Percentiles rank a stretch among this genome's conserved stretches.
Conservation (phyloP, 1,140 invertebrate genomes). For the Sinonovacula constricta region DNA sequence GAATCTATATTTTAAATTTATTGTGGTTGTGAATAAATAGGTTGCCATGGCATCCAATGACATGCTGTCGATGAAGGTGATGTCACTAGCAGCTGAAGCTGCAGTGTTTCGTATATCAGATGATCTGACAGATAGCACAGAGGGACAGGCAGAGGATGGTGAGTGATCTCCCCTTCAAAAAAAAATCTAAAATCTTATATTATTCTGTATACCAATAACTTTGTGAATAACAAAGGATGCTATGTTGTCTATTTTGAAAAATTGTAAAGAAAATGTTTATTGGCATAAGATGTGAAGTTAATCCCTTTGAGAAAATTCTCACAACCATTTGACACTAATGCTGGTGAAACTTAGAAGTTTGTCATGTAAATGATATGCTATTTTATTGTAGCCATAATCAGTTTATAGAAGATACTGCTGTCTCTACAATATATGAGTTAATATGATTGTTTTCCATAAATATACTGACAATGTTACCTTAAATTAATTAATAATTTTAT, state of each 20-base stretch:
- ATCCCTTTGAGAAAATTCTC: neutral
- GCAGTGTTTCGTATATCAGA: slow-evolving; percentile 16
- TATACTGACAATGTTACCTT: neutral
- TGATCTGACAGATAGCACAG: too few species aligned
- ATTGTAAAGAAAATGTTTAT: neutral
- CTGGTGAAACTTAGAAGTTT: too few species aligned
- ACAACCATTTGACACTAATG: too few species aligned
- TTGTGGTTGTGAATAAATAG: slow-evolving; percentile 22
- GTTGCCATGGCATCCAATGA: slow-evolving; percentile 48
- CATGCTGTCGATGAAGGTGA: slow-evolving; percentile 49
- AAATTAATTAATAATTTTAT: neutral
- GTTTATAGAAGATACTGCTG: too few species aligned
- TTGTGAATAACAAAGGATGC: too few species aligned
- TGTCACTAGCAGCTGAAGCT: slow-evolving; percentile 2
- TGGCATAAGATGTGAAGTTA: neutral
- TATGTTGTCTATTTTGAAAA: neutral
- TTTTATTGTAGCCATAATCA: too few species aligned
- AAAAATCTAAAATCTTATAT: slow-evolving; percentile 17
- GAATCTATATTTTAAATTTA: neutral
- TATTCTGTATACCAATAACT: too few species aligned
- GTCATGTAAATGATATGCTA: too few species aligned
- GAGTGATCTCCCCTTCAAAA: slow-evolving; percentile 9
- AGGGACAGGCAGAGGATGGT: neutral
- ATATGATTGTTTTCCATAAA: neutral
- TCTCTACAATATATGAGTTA: neutral